Evolutionary conservation across 1,140 invertebrate genomes (phyloP), one percentile per base, ranked within the genome.

Genomic region (Zaprionus camerounensis): DNA sequence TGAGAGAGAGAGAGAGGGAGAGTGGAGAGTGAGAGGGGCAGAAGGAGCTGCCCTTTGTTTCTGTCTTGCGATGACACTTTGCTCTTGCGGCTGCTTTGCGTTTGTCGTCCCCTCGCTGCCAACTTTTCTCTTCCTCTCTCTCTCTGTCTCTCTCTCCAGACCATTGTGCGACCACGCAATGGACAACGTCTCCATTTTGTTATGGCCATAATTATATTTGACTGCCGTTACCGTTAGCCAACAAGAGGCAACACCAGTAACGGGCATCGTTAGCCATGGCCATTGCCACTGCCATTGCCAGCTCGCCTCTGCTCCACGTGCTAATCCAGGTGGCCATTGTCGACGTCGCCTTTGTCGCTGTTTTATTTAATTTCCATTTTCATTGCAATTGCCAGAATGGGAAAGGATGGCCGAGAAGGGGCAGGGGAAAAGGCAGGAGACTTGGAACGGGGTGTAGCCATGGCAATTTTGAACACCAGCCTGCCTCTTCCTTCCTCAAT

Each of bases 201-300:
- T 78, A 79, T 67, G 71, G 79, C 76, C 69, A 90, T 88, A 88
- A 88, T 88, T 88, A 88, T 90, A 88, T 88, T 88, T 88, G 81
- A 85, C 85, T 88, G 82, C 71, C 85, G 79, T 81, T 81, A 76
- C 76, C 69, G 49, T 68, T 53, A 74, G 36, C 65, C 73, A 67
- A 59, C 64, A 24, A 24, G 34, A n/a, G 28, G 15, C 63, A n/a
- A 13, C 41, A 46, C 12, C 20, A 11, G n/a, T 9, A 24, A 20
- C 20, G 20, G 15, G 9, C 46, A 51, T 24, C 46, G 46, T 51
- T 51, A 24, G 46, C 46, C 41, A 22, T 58, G 67, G 44, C 41
- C 53, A 17, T 49, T 66, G 76, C 28, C 71, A n/a, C 49, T 73
- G 41, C 46, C 51, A n/a, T 46, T 67, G 77, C 24, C 71, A 68